Conservation (phyloP, 2,113 vertebrate species). For the Notarius quadriscutis region DNA sequence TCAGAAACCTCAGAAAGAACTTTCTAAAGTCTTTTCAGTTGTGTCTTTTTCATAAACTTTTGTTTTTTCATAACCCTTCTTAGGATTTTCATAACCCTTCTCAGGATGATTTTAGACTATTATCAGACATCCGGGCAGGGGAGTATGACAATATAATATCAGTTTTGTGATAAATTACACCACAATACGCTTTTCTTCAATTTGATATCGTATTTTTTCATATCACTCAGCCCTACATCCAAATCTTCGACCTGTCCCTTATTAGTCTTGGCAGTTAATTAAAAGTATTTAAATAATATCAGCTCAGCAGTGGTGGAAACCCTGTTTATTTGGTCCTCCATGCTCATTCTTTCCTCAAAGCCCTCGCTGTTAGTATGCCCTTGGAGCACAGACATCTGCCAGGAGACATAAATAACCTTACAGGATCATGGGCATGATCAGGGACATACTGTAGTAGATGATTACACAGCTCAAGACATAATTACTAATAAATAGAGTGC, state of each 20-base stretch:
- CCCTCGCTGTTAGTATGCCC: conserved; percentile 1
- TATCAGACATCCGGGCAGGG: neutral
- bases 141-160: neutral
- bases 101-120: neutral
- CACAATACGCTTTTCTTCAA: neutral
- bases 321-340: neutral
- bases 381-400: neutral
- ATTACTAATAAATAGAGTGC: neutral
- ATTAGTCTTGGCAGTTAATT: neutral
- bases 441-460: neutral
- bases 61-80: neutral
- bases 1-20: neutral
- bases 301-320: neutral
- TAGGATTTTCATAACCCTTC: neutral
- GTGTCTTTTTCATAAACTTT: neutral
- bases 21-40: neutral
- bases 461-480: neutral
- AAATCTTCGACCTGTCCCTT: neutral
- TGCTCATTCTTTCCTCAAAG: neutral
- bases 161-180: neutral
- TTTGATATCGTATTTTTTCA: neutral
- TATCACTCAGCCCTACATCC: neutral
- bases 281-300: neutral
- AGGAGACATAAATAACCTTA: neutral
- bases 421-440: neutral